A percentile compares a stretch with the other conserved stretches of the same genome.
phyloP scores from a whole-genome alignment of 2,888 invertebrate genomes.

The Trichogramma dendrolimi region DNA sequence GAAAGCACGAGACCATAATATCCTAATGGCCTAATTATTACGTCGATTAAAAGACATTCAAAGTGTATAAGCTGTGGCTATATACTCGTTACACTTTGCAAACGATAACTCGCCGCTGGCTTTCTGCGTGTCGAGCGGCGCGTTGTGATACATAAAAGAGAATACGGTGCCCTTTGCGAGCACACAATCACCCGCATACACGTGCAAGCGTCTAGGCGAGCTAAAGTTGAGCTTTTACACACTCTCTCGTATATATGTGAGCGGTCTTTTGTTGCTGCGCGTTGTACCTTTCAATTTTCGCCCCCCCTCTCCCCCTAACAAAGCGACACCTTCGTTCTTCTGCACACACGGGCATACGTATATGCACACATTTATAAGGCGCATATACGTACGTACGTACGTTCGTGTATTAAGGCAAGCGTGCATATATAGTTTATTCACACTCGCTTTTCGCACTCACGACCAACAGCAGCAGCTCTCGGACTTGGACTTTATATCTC shows the following conservation, averaged over 20 bases:
- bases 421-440: too few relatives aligned
- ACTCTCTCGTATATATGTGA: neutral
- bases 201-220: neutral
- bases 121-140: neutral
- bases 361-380: neutral
- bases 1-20: neutral
- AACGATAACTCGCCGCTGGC: slow-evolving; percentile 10
- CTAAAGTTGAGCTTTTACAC: neutral
- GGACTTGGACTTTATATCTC: too few relatives aligned
- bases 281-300: slow-evolving; percentile 19
- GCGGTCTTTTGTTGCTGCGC: neutral
- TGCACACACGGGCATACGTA: neutral
- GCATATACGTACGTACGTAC: neutral
- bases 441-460: too few relatives aligned
- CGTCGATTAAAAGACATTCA: slow-evolving; percentile 26
- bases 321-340: neutral
- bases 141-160: too few relatives aligned
- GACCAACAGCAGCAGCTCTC: too few relatives aligned
- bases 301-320: slow-evolving; percentile 7
- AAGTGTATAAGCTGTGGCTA: slow-evolving; percentile 18
- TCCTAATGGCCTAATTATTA: slow-evolving; percentile 24
- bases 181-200: too few relatives aligned
- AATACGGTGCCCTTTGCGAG: too few relatives aligned
- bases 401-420: neutral
- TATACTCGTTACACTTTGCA: neutral